phyloP scores from a whole-genome alignment of 1,140 invertebrate species.

The Cheumatopsyche charites region DNA sequence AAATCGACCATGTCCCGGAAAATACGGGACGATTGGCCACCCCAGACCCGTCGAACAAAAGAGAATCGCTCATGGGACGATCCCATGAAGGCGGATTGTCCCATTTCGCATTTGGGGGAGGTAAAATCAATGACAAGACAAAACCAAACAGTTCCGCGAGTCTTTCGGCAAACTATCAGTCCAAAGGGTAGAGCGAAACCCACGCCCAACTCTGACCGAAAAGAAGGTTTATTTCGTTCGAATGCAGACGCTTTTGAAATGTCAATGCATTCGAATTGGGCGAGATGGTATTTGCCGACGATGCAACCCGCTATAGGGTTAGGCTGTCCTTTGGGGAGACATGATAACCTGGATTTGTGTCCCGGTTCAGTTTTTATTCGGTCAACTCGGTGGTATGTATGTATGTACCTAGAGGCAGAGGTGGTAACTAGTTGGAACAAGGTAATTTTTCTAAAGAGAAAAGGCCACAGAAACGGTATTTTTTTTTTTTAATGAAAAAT shows the following conservation, averaged over 20 bases:
- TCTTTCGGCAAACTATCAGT: not conserved
- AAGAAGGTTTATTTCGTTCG: no score
- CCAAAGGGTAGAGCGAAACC: slow-evolving; percentile 12
- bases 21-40: not conserved
- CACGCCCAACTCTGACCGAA: not conserved
- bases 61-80: not conserved
- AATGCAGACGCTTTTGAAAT: no score
- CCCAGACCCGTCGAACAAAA: not conserved
- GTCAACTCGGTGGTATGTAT: no score
- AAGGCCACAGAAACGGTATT: no score
- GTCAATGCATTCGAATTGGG: no score
- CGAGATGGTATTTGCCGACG: no score
- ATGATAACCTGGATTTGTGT: slow-evolving; percentile 17
- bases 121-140: slow-evolving; percentile 27
- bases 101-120: not conserved
- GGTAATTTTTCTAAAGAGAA: no score
- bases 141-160: slow-evolving; percentile 13
- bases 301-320: not conserved
- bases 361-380: slow-evolving; percentile 19
- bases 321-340: slow-evolving; percentile 5
- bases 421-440: no score
- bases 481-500: no score
- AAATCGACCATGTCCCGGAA: not conserved
- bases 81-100: slow-evolving; percentile 1
- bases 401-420: no score